These are phyloP conservation scores for Pachypeltis micranthus DNA, from an alignment of 1,140 invertebrate species.

Conservation along the genomic window DNA sequence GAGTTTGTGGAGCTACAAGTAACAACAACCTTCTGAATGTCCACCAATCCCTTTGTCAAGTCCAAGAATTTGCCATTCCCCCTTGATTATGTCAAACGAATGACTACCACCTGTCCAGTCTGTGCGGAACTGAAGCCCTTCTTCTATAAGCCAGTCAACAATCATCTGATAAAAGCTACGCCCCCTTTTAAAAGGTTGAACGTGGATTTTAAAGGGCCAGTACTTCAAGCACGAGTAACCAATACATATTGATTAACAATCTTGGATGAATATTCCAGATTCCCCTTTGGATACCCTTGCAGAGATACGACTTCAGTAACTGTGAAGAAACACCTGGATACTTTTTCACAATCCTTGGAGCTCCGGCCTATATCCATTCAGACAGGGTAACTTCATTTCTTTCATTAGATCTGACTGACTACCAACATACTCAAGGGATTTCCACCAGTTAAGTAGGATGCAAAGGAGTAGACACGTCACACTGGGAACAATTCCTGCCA, in stretches of 20 bases:
- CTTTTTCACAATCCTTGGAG: too few relatives aligned
- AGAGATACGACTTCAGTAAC: constrained; percentile 23
- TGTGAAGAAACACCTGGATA: constrained; percentile 21
- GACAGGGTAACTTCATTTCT: too few relatives aligned
- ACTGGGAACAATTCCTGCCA: too few relatives aligned
- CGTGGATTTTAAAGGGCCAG: too few relatives aligned
- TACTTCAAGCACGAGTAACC: too few relatives aligned
- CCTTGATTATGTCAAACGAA: constrained; percentile 23
- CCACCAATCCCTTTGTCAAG: constrained; percentile 22
- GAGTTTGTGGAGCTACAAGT: constrained; percentile 7
- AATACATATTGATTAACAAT: too few relatives aligned
- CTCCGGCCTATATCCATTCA: too few relatives aligned
- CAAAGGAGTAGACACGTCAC: too few relatives aligned
- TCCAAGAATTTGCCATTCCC: constrained; percentile 26
- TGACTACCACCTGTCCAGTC: constrained; percentile 13
- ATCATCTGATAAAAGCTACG: constrained; percentile 18
- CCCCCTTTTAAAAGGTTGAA: constrained; percentile 26
- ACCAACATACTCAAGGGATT: too few relatives aligned
- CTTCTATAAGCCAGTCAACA: constrained; percentile 17
- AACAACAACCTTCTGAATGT: constrained; percentile 11
- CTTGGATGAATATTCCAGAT: constrained; percentile 28
- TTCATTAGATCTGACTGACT: too few relatives aligned
- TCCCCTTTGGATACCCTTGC: constrained; percentile 28
- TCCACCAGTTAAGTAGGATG: too few relatives aligned
- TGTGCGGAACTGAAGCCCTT: constrained; percentile 25